phyloP scores from a whole-genome alignment of 2,113 vertebrate genomes.

The Calyptomena viridis region DNA sequence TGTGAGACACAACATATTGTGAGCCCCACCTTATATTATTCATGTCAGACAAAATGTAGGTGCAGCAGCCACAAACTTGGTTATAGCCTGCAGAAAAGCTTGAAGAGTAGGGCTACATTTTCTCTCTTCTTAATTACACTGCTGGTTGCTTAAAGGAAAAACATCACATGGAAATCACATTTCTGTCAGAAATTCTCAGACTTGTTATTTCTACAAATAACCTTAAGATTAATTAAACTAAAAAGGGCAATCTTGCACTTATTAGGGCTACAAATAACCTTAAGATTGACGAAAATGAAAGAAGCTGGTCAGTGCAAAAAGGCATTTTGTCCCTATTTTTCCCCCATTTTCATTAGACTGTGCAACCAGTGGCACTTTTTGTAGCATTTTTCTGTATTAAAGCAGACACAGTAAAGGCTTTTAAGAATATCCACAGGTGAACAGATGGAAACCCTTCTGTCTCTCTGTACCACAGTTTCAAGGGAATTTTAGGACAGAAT shows the following conservation, averaged over 20 bases:
- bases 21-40: background rate
- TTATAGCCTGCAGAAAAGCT: background rate
- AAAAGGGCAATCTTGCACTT: background rate
- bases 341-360: background rate
- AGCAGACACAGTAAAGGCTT: background rate
- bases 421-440: conserved; percentile 12
- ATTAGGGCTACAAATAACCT: background rate
- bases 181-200: background rate
- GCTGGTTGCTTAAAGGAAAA: background rate
- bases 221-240: background rate
- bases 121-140: background rate
- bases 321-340: background rate
- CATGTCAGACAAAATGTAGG: background rate
- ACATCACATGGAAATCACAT: background rate
- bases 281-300: background rate
- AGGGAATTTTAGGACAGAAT: background rate
- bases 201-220: background rate
- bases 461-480: background rate
- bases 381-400: background rate
- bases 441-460: background rate
- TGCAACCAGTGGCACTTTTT: background rate
- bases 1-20: background rate
- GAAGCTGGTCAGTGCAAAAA: background rate
- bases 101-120: background rate
- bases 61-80: background rate